These are phyloP conservation scores for Drosophila chauvacae DNA, from an alignment of 1,140 invertebrate species.

Conservation along the genomic window DNA sequence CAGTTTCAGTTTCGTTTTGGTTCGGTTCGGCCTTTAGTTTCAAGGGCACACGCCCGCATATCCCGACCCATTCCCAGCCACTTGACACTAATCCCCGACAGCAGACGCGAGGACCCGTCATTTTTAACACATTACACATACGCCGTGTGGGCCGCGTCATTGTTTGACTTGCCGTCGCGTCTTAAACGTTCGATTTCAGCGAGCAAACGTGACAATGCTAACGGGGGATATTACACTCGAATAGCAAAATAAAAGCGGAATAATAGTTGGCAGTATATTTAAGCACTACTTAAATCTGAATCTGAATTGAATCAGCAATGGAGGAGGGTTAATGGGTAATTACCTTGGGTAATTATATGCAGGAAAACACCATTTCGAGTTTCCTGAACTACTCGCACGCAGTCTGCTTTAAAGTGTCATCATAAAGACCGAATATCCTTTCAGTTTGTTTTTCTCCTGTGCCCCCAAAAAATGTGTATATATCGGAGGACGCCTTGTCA, in stretches of 20 bases:
- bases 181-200: slow-evolving; percentile 54
- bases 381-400: slow-evolving; percentile 6
- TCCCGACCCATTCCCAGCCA: slow-evolving; percentile 24
- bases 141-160: slow-evolving; percentile 45
- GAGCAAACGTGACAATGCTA: slow-evolving; percentile 64
- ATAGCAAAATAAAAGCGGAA: slow-evolving; percentile 21
- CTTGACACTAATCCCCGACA: slow-evolving; percentile 59
- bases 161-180: slow-evolving; percentile 42
- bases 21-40: slow-evolving; percentile 34
- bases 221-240: slow-evolving; percentile 37
- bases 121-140: slow-evolving; percentile 70
- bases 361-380: background rate
- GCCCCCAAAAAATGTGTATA: background rate
- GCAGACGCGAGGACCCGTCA: slow-evolving; percentile 54
- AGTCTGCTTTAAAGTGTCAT: slow-evolving; percentile 38
- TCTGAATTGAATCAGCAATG: slow-evolving; percentile 19
- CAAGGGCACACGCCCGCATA: slow-evolving; percentile 44
- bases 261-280: background rate
- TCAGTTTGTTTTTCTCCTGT: slow-evolving; percentile 11
- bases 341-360: slow-evolving; percentile 36
- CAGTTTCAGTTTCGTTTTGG: slow-evolving; percentile 29
- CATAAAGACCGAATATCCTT: background rate
- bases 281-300: slow-evolving; percentile 18
- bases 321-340: slow-evolving; percentile 38
- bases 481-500: slow-evolving; percentile 37